These are phyloP conservation scores for Neogale vison DNA, from an alignment of 2,113 vertebrate genomes.

Conservation along the genomic window DNA sequence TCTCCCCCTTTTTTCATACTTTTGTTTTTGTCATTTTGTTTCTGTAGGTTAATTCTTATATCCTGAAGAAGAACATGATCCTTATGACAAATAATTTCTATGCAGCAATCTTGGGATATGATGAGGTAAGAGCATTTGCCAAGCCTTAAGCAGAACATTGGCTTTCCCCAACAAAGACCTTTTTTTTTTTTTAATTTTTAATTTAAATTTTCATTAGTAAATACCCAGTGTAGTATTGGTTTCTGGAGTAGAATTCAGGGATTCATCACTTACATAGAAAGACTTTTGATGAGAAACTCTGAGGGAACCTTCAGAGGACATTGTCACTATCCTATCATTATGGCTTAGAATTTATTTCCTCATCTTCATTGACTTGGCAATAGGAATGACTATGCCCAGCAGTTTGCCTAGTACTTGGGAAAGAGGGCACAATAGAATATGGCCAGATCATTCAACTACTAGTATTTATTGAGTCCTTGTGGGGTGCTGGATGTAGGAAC, in stretches of 20 bases:
- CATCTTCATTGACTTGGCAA: not conserved
- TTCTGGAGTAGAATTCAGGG: not conserved
- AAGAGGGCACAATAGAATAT: not conserved
- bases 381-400: not conserved
- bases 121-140: constrained; percentile 90
- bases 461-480: not conserved
- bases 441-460: not conserved
- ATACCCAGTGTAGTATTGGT: not conserved
- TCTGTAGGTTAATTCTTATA: constrained; percentile 90
- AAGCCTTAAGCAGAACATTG: not conserved
- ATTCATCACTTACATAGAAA: not conserved
- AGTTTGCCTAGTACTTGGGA: not conserved
- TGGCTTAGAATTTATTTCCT: not conserved
- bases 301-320: not conserved
- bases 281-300: not conserved
- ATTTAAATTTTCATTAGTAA: not conserved
- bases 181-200: not conserved
- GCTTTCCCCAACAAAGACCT: not conserved
- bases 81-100: constrained; percentile 96
- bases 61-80: constrained; percentile 91
- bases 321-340: not conserved
- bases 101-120: constrained; percentile 96
- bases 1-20: constrained; percentile 49
- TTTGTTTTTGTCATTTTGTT: constrained; percentile 70
- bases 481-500: not conserved